Evolutionary conservation across 2,888 invertebrate genomes (phyloP), one percentile per base, ranked within the genome.

Genomic region (Hirudinaria manillensis): DNA sequence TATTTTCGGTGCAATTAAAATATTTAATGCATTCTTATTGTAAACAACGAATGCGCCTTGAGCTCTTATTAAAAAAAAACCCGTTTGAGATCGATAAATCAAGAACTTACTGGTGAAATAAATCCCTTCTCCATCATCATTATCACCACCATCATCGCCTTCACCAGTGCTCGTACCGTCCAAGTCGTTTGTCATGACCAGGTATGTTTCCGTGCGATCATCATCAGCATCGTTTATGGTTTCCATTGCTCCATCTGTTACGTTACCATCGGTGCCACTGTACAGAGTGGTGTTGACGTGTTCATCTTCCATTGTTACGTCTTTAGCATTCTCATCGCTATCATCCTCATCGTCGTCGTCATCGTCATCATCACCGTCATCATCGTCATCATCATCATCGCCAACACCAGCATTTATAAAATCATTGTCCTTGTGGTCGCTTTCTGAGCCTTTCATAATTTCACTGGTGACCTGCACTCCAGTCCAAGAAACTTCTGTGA

Each of bases 331-430:
- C 13, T 24, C 61, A 16, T 16, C 21, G 1, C 19, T n/a, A 27
- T 74, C 53, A 27, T 68, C 21, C 10, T 67, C 68, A 53, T 53
- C 72, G 4, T 16, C 72, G 32, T 72, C 32, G 53, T 24, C 68
- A 24, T 53, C 51, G n/a, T 2, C 55, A 38, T 71, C 51, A 36
- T 34, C 34, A 73, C 32, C 24, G 3, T 55, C 55, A 32, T 73
- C 34, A 6, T 27, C 73, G 65, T 65, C 38, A n/a, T 10, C 32
- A 45, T 45, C 70, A 4, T 45, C 45, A 3, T n/a, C 70, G 3
- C n/a, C 70, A 19, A 4, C 21, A 36, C 13, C 53, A 55, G 2
- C 56, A 72, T 13, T 51, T 13, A 6, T 27, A 72, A n/a, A 29
- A 53, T 29, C 3, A 13, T 7, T 32, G 6, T 32, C 67, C 6